Evolutionary conservation across 2,888 invertebrate species (phyloP).

Genomic region (Plebejus anna): DNA sequence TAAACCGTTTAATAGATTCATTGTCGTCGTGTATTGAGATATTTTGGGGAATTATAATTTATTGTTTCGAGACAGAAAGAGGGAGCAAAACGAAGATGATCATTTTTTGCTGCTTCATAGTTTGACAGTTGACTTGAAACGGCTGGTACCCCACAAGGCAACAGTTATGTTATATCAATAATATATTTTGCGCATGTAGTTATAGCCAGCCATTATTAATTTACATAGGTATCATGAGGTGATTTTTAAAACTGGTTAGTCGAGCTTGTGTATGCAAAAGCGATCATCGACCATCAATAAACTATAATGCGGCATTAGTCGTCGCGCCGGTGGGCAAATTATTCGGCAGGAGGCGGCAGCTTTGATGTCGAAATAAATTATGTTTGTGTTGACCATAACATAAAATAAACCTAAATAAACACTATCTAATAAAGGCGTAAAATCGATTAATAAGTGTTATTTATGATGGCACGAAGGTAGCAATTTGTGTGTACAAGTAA

Average conservation of each 20-base stretch:
- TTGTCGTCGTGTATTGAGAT: constrained; percentile 15
- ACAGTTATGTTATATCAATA: neutral
- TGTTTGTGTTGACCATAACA: neutral
- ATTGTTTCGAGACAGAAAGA: neutral
- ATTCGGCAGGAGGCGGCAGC: neutral
- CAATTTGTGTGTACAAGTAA: neutral
- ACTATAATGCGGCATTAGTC: neutral
- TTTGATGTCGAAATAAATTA: constrained; percentile 6
- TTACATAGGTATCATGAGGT: neutral
- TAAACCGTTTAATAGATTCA: constrained; percentile 14
- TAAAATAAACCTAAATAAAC: neutral
- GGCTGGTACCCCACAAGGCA: neutral
- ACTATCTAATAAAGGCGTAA: neutral
- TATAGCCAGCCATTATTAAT: neutral
- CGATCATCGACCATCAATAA: constrained; percentile 7
- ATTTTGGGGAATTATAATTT: constrained; percentile 17
- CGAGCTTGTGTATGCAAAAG: constrained; percentile 4
- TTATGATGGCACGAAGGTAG: neutral
- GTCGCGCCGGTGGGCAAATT: constrained; percentile 4
- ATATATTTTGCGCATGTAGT: neutral
- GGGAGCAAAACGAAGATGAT: neutral
- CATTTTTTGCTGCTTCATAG: neutral
- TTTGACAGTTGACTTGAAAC: neutral
- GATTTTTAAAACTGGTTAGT: constrained; percentile 1
- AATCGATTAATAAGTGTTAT: neutral